Evolutionary conservation across 2,797 vertebrate species (phyloP).

Genomic region (Oreochromis mossambicus): DNA sequence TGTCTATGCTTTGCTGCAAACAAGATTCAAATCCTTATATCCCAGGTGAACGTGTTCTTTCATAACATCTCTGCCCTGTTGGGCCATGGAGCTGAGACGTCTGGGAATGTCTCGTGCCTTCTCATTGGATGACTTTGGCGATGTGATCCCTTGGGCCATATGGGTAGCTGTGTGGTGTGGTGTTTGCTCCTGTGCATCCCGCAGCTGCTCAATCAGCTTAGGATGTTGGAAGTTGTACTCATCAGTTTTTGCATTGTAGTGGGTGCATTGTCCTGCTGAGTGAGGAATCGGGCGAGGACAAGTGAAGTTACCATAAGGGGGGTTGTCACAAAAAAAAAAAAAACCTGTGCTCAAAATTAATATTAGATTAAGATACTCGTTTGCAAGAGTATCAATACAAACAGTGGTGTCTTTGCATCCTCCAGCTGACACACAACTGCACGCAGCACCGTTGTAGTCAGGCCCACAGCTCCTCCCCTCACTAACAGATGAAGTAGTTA

Average conservation of each 20-base stretch:
- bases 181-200: not conserved
- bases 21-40: not conserved
- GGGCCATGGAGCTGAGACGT: not conserved
- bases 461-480: not conserved
- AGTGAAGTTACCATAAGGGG: not conserved
- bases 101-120: not conserved
- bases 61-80: not conserved
- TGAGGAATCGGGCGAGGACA: not conserved
- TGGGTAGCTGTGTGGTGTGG: not conserved
- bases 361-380: not conserved
- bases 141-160: not conserved
- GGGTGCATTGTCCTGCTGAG: not conserved
- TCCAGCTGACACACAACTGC: not conserved
- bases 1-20: not conserved
- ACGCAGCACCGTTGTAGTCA: not conserved
- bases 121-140: not conserved
- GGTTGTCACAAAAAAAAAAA: not conserved
- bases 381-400: not conserved
- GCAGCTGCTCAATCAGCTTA: not conserved
- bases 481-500: not conserved
- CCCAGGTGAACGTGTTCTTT: not conserved
- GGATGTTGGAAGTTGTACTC: not conserved
- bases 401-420: not conserved
- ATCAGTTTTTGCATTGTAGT: not conserved
- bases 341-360: not conserved